Evolutionary conservation across 2,797 vertebrate species (phyloP), one percentile per base, ranked within the genome.

Genomic region (Cacajao melanocephalus): DNA sequence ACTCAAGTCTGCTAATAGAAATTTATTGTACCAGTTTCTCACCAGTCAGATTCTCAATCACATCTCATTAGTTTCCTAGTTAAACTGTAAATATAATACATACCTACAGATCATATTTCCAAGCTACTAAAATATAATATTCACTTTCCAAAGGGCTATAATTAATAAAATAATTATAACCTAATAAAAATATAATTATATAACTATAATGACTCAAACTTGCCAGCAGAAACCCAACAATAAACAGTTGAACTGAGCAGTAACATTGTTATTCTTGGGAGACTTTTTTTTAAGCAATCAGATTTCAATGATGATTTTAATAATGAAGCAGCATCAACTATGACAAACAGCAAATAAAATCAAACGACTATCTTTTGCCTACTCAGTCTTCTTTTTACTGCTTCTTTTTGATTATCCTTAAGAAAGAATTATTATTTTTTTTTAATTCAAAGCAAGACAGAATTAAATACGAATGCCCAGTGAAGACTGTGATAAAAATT

Each of bases 1-100:
- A 96, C 50, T 94, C n/a, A 93, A 84, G 72, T 90, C 96, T 96
- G 96, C 97, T 98, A 97, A 96, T 64, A 97, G 94, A 90, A 94
- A 97, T 58, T 83, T 96, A 97, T 95, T 88, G 58, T 81, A 97
- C 89, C 86, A 96, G 44, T 96, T 97, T 95, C 97, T 97, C 96
- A 95, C 96, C 97, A 98, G 95, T 98, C 93, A 98, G 75, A 96
- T 0, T 93, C 94, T 58, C 86, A 97, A 98, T 94, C 28, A 50
- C 73, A 98, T 93, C 94, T 98, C 97, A 98, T 98, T 98, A 98
- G 96, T 93, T 98, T 97, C 94, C 87, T 98, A 98, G 98, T 98
- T 98, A 97, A 94, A 98, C 73, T 97, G 10, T 97, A 70, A 98
- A 52, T 97, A 57, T 97, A 97, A 97, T 96, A 97, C 95, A 97